These are phyloP conservation scores for Montifringilla adamsi DNA, from an alignment of 2,113 vertebrate genomes.

Conservation along the genomic window DNA sequence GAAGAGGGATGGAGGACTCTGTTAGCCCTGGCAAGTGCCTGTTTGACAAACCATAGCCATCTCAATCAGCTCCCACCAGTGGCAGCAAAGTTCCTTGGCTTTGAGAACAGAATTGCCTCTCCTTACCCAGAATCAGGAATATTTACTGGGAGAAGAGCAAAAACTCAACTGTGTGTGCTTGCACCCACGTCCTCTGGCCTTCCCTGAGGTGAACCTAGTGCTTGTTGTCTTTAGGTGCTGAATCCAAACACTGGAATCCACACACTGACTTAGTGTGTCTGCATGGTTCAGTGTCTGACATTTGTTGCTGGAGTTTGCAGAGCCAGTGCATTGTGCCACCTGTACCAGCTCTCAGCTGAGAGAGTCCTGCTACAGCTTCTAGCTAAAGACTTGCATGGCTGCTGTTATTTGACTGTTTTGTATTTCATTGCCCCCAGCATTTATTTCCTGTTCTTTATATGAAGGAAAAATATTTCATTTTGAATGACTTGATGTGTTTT, in stretches of 20 bases:
- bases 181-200: background rate
- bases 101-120: background rate
- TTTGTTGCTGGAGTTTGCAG: background rate
- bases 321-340: background rate
- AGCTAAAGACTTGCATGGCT: background rate
- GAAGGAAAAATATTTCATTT: background rate
- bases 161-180: background rate
- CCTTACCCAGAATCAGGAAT: background rate
- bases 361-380: background rate
- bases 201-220: background rate
- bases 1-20: background rate
- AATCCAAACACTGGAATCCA: background rate
- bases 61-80: background rate
- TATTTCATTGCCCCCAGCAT: background rate
- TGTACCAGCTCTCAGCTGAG: fast-evolving
- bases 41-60: background rate
- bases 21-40: constrained; percentile 14
- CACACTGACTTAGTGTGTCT: background rate
- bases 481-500: background rate
- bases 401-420: background rate
- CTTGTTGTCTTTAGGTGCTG: background rate
- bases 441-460: background rate
- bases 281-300: background rate
- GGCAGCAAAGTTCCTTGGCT: background rate
- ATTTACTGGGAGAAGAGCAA: background rate